Evolutionary conservation across 2,113 vertebrate genomes (phyloP).

Genomic region (Microcebus ravelobensis): DNA sequence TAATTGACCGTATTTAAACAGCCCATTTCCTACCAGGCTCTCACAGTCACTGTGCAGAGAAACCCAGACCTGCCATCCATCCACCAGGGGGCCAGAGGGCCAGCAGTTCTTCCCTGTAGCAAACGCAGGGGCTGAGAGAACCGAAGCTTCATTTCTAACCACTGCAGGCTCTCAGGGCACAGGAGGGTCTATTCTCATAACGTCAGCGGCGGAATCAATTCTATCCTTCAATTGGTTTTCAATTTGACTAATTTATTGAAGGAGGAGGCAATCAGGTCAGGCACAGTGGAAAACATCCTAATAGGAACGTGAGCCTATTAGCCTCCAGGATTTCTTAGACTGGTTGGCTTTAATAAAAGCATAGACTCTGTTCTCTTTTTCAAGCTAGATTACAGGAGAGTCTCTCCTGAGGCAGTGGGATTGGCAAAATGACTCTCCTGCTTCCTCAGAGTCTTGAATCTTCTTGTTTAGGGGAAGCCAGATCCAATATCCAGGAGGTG

Average conservation of each 20-base stretch:
- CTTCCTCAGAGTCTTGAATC: slow-evolving; percentile 56
- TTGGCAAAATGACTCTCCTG: slow-evolving; percentile 27
- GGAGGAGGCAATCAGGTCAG: not conserved
- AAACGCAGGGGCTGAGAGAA: not conserved
- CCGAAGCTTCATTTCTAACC: not conserved
- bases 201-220: slow-evolving; percentile 37
- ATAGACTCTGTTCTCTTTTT: not conserved
- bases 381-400: not conserved
- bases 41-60: not conserved
- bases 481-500: slow-evolving; percentile 64
- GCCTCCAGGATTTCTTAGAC: slow-evolving; percentile 20
- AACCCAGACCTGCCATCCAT: slow-evolving; percentile 43
- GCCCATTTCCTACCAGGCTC: not conserved
- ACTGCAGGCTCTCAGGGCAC: not conserved
- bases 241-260: slow-evolving; percentile 72
- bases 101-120: not conserved
- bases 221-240: slow-evolving; percentile 52
- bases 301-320: slow-evolving; percentile 30
- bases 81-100: slow-evolving; percentile 74
- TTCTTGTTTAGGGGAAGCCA: slow-evolving; percentile 65
- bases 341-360: slow-evolving; percentile 54
- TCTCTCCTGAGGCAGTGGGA: not conserved
- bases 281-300: slow-evolving; percentile 19
- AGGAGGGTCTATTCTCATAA: slow-evolving; percentile 34
- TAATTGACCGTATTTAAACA: not conserved